Evolutionary conservation across 2,888 invertebrate genomes (phyloP).

Genomic region (Dexiosoma caninum): DNA sequence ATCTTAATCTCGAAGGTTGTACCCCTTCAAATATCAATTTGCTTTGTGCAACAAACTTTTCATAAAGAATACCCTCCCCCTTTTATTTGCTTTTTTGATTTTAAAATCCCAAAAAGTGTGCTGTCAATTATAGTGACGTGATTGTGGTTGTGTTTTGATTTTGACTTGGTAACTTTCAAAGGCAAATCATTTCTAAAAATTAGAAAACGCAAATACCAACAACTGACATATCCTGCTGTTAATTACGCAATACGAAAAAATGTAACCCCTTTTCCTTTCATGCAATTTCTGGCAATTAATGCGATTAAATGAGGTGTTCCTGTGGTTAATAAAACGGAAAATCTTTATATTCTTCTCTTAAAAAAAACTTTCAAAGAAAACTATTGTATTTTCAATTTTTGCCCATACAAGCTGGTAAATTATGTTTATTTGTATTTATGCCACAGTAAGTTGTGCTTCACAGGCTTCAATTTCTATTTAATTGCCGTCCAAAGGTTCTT

Average conservation of each 20-base stretch:
- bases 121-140: conserved; percentile 37
- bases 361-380: background rate
- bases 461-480: too few species aligned
- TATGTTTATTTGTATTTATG: too few species aligned
- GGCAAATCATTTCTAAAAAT: conserved; percentile 22
- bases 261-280: conserved; percentile 29
- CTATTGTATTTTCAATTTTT: background rate
- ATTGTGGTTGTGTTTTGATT: background rate
- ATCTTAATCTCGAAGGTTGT: too few species aligned
- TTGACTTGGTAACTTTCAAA: conserved; percentile 33
- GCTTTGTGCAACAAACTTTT: too few species aligned
- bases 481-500: too few species aligned
- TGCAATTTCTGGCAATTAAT: background rate
- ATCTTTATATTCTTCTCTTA: background rate
- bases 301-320: conserved; percentile 33
- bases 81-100: conserved; percentile 10
- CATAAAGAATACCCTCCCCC: background rate
- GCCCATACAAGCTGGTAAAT: too few species aligned
- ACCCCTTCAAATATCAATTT: too few species aligned
- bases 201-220: conserved; percentile 1
- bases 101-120: conserved; percentile 40
- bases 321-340: conserved; percentile 31
- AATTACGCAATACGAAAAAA: conserved; percentile 26
- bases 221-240: conserved; percentile 37
- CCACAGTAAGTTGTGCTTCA: background rate